Evolutionary conservation across 1,140 invertebrate species (phyloP).

Genomic region (Manduca sexta): DNA sequence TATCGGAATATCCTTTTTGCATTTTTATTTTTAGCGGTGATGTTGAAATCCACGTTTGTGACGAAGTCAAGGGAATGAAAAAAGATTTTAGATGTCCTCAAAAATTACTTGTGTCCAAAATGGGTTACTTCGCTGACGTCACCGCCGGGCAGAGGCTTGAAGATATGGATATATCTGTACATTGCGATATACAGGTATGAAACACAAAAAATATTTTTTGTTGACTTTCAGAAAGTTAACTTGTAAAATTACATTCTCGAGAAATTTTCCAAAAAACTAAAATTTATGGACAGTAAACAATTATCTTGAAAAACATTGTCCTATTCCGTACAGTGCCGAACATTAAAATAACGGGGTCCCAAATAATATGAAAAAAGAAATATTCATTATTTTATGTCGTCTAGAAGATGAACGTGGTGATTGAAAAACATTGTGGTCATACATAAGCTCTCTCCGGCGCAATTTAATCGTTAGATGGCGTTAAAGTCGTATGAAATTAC

Average conservation of each 20-base stretch:
- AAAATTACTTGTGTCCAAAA: constrained; percentile 88
- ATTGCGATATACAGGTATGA: constrained; percentile 91
- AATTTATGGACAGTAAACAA: no score
- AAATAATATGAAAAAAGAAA: no score
- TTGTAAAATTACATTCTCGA: constrained; percentile 19
- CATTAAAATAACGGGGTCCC: no score
- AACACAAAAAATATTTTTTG: not conserved
- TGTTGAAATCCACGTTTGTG: constrained; percentile 90
- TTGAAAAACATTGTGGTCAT: no score
- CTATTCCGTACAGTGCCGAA: no score
- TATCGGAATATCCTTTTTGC: constrained; percentile 25
- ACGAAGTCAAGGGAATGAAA: constrained; percentile 89
- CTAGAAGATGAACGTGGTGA: no score
- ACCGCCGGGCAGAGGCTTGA: constrained; percentile 89
- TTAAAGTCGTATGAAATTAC: no score
- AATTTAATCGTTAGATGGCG: no score
- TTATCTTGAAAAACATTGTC: no score
- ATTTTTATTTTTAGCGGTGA: constrained; percentile 75
- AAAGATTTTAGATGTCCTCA: constrained; percentile 92
- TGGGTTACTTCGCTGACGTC: constrained; percentile 95
- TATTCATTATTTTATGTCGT: no score
- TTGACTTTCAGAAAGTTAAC: not conserved
- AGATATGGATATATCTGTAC: constrained; percentile 96
- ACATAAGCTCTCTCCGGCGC: no score
- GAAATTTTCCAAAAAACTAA: no score